Evolutionary conservation across 2,888 invertebrate genomes (phyloP), one percentile per base, ranked within the genome.

Genomic region (Coenonympha arcania): DNA sequence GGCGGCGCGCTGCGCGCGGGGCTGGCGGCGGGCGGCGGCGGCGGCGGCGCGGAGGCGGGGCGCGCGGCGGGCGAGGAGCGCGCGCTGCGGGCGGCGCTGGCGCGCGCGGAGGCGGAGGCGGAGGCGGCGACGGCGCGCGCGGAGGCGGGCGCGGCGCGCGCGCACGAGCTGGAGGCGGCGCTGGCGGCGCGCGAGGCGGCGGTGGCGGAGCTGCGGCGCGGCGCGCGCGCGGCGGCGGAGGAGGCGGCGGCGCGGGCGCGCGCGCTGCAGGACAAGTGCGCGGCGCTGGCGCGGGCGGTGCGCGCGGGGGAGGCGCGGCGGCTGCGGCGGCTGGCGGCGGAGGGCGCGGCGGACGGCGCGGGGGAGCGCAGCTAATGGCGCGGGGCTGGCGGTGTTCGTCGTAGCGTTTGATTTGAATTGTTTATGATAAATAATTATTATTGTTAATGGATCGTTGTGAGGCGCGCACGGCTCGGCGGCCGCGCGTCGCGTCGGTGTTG

Each of bases 181-280:
- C 59, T 62, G 57, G 63, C 61, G 43, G 61, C 73, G 66, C 74
- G 77, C 60, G 75, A 76, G 52, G 74, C 84, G 56, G 74, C 79
- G 33, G 82, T 89, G 56, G 76, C 89, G 11, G 74, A 73, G 67
- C 65, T 75, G 64, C 80, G 67, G 79, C 85, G 63, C 76, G 89
- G 60, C 70, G 89, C 60, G 68, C 76, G 57, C 87, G 78, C 76
- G 53, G 75, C 80, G 37, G 82, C 89, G 53, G 91, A 91, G 60
- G 90, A 91, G 66, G 89, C 89, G 65, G 85, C 87, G 63, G 88
- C 88, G 63, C 82, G 89, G 61, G 63, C 89, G 59, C 86, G 87
- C 55, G 88, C 89, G 8, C 76, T 88, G 53, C 88, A 86, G 59
- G 89, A 88, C 61, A 90, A 90, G 71, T 90, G 90, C 73, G 71